These are phyloP conservation scores for Sphaeridia pumilis DNA, from an alignment of 2,888 invertebrate genomes.

Conservation along the genomic window DNA sequence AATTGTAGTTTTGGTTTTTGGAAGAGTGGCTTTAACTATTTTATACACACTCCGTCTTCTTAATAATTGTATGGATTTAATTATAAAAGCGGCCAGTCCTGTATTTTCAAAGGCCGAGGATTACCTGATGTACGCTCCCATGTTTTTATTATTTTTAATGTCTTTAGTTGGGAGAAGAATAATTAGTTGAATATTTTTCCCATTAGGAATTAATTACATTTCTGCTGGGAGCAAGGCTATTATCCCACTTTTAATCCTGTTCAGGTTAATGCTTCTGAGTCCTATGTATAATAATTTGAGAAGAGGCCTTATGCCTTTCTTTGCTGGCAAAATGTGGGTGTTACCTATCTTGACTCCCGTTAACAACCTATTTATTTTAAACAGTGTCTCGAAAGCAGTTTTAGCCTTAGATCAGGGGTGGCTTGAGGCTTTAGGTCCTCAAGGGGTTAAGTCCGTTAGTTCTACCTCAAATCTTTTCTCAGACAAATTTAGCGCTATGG, in stretches of 20 bases:
- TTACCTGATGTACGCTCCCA: constrained; percentile 6
- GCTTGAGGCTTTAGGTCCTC: constrained; percentile 43
- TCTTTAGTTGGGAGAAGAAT: constrained; percentile 13
- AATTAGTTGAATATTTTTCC: constrained; percentile 41
- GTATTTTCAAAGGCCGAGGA: constrained; percentile 6
- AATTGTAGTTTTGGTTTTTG: constrained; percentile 48
- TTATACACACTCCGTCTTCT: constrained; percentile 43
- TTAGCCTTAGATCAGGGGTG: constrained; percentile 48
- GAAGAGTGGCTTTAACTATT: constrained; percentile 48
- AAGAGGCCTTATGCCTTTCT: no score
- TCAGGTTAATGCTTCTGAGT: constrained; percentile 38
- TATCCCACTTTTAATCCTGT: constrained; percentile 27
- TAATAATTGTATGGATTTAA: constrained; percentile 43
- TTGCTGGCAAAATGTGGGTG: no score
- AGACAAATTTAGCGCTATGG: no score
- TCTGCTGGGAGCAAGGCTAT: constrained; percentile 37
- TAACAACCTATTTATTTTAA: no score
- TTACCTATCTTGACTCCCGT: no score
- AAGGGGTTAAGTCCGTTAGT: constrained; percentile 38
- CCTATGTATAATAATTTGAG: constrained; percentile 47
- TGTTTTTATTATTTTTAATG: constrained; percentile 17
- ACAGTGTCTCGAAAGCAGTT: no score
- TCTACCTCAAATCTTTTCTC: constrained; percentile 38
- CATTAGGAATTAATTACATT: constrained; percentile 36
- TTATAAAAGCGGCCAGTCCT: constrained; percentile 44